Evolutionary conservation across 2,113 vertebrate species (phyloP).

Genomic region (Jacana jacana): DNA sequence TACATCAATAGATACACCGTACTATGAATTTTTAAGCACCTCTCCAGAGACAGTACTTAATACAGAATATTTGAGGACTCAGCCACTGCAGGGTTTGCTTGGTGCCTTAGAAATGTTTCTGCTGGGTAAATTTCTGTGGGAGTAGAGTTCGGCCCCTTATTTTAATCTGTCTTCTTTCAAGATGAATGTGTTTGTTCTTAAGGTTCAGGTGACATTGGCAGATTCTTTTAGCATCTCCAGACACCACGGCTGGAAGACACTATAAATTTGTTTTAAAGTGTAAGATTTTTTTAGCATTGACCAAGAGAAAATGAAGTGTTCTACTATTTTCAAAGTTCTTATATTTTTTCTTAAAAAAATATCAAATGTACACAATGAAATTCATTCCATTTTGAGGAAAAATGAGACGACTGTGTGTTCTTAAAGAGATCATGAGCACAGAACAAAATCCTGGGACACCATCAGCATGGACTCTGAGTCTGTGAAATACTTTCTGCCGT

Average conservation of each 20-base stretch:
- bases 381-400: not conserved
- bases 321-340: not conserved
- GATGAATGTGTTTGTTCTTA: slow-evolving; percentile 31
- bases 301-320: not conserved
- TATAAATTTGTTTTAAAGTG: not conserved
- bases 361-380: not conserved
- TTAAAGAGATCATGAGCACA: not conserved
- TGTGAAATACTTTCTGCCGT: not conserved
- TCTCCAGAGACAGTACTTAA: slow-evolving; percentile 66
- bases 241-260: not conserved
- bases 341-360: not conserved
- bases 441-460: not conserved
- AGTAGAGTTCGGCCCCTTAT: not conserved
- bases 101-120: slow-evolving; percentile 55
- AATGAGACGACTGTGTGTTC: not conserved
- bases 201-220: slow-evolving; percentile 5
- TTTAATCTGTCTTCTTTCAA: slow-evolving; percentile 51
- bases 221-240: not conserved
- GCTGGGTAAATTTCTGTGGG: slow-evolving; percentile 36
- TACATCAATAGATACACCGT: slow-evolving; percentile 54
- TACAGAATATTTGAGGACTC: slow-evolving; percentile 68
- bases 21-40: slow-evolving; percentile 69
- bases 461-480: not conserved
- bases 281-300: not conserved
- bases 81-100: slow-evolving; percentile 47